A percentile compares a stretch with the other conserved stretches of the same genome.
These are phyloP conservation scores for Porites lobata DNA, from an alignment of 92 coral and sea anemone species.

Conservation along the genomic window DNA sequence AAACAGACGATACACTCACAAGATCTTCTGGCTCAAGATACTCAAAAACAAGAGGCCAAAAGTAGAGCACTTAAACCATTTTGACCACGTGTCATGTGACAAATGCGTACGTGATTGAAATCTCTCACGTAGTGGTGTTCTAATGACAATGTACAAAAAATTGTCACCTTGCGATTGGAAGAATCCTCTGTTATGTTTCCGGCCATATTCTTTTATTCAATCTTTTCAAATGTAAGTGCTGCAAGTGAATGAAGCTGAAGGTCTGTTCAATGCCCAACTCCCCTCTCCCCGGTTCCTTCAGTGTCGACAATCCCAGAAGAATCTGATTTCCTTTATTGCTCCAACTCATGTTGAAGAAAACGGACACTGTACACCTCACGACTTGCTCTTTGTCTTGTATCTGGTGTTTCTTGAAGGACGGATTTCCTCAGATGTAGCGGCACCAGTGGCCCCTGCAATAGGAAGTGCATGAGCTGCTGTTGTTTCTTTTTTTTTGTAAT, in stretches of 20 bases:
- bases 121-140: not conserved
- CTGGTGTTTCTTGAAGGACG: not conserved
- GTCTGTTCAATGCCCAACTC: not conserved
- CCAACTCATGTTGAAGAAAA: constrained; percentile 19
- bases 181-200: constrained; percentile 24
- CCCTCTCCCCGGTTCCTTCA: not conserved
- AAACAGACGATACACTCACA: constrained; percentile 23
- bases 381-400: not conserved
- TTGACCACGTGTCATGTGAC: not conserved
- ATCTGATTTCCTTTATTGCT: not conserved
- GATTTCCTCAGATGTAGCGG: constrained; percentile 7
- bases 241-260: not conserved
- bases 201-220: not conserved
- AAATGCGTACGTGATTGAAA: not conserved
- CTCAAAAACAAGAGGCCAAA: constrained; percentile 23
- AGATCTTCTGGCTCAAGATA: constrained; percentile 33
- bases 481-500: constrained; percentile 5
- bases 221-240: not conserved
- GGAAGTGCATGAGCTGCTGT: constrained; percentile 6
- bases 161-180: constrained; percentile 23
- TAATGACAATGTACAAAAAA: not conserved
- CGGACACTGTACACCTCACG: constrained; percentile 12
- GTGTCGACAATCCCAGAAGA: not conserved
- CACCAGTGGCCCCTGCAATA: constrained; percentile 50
- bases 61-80: constrained; percentile 4